These are phyloP conservation scores for Natator depressus DNA, from an alignment of 2,113 vertebrate species.

Conservation along the genomic window DNA sequence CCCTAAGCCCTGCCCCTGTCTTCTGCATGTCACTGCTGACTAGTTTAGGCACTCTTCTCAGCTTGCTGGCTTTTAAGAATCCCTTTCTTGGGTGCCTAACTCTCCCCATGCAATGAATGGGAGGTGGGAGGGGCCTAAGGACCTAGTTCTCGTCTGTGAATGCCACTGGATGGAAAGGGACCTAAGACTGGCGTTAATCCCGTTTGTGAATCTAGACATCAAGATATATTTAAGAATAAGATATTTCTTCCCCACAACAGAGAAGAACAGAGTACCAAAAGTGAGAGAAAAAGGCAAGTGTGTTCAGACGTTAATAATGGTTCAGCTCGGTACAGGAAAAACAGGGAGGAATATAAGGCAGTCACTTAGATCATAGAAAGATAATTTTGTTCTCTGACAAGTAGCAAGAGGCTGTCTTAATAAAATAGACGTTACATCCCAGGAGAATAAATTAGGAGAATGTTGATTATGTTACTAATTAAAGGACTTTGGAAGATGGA, in stretches of 20 bases:
- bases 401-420: not conserved
- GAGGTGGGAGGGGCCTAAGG: no score
- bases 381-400: not conserved
- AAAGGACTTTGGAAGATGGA: not conserved
- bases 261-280: not conserved
- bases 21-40: not conserved
- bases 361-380: not conserved
- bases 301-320: not conserved
- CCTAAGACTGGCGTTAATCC: no score
- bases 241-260: not conserved
- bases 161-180: no score
- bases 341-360: not conserved
- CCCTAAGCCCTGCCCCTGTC: not conserved
- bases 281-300: not conserved
- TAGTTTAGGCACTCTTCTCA: no score
- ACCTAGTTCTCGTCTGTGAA: no score
- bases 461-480: not conserved
- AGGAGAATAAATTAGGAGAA: not conserved
- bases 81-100: no score
- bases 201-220: no score
- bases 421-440: not conserved
- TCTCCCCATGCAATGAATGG: no score
- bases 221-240: not conserved
- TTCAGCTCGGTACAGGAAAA: not conserved
- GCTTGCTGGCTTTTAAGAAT: no score